Evolutionary conservation across 2,888 invertebrate genomes (phyloP), one percentile per base, ranked within the genome.

Genomic region (Gymnosoma rotundatum): DNA sequence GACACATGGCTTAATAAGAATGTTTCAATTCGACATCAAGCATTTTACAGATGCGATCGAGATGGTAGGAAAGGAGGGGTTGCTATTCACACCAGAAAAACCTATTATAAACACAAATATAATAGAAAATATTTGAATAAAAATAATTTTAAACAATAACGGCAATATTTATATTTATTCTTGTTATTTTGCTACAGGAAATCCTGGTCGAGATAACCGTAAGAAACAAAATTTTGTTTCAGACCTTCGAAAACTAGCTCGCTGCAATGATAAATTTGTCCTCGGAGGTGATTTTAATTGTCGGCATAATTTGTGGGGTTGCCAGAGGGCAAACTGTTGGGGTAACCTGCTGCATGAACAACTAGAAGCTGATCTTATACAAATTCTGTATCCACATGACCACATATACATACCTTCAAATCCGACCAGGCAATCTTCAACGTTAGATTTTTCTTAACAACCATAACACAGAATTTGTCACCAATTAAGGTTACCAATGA

Each of bases 371-470:
- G 60, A 61, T 61, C 38, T 38, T 61, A 38, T 61, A 38, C 25
- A 25, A 25, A 25, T 25, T 25, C 25, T 25, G 25, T 25, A 25
- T 25, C 25, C 25, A 25, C 25, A 25, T 25, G 25, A 25, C 25
- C 25, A 25, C 25, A 25, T 4, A 2, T 4, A 25, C 25, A 25
- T 25, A 25, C 25, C 25, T 25, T 25, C 4, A 25, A 25, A 25
- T 25, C 25, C 25, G 25, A 25, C 25, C 25, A 25, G 25, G 25
- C 25, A 25, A 25, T 25, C 4, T 2, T 1, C 25, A 25, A 25
- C 25, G 25, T 25, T 38, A 61, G 38, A 61, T 61, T 61, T 18
- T 61, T 67, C 52, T 5, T 80, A 14, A 74, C 67, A 54, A 80
- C 6, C 21, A 60, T 60, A 36, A 48, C 67, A 5, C 25, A 14